phyloP scores from a whole-genome alignment of 2,888 invertebrate genomes.

The Apoderus coryli region DNA sequence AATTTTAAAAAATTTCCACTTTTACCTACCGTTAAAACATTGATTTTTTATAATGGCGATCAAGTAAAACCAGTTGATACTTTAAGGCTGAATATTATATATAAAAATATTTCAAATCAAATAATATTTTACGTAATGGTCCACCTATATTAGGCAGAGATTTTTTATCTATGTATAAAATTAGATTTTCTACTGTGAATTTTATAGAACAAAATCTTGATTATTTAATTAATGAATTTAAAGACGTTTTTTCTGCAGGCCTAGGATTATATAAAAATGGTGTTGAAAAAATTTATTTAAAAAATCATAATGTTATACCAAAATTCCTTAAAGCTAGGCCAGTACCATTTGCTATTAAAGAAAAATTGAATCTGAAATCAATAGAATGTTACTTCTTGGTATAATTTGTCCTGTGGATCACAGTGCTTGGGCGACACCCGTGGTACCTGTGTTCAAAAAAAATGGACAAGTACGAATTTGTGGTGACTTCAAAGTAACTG shows the following conservation, averaged over 20 bases:
- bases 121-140: no score
- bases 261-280: neutral
- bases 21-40: no score
- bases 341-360: slow-evolving; percentile 1
- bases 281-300: neutral
- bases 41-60: no score
- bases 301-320: slow-evolving; percentile 1
- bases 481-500: slow-evolving; percentile 18
- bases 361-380: neutral
- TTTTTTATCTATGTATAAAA: neutral
- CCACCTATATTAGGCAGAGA: neutral
- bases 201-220: neutral
- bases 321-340: slow-evolving; percentile 1
- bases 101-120: no score
- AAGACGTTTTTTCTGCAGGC: neutral
- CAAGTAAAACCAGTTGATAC: no score
- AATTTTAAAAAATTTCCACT: no score
- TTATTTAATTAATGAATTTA: neutral
- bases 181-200: neutral
- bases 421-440: neutral
- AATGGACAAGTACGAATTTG: slow-evolving; percentile 12
- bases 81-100: no score
- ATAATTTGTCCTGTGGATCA: neutral
- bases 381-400: neutral
- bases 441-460: slow-evolving; percentile 9